phyloP scores from a whole-genome alignment of 2,113 vertebrate species.

The Physeter macrocephalus region DNA sequence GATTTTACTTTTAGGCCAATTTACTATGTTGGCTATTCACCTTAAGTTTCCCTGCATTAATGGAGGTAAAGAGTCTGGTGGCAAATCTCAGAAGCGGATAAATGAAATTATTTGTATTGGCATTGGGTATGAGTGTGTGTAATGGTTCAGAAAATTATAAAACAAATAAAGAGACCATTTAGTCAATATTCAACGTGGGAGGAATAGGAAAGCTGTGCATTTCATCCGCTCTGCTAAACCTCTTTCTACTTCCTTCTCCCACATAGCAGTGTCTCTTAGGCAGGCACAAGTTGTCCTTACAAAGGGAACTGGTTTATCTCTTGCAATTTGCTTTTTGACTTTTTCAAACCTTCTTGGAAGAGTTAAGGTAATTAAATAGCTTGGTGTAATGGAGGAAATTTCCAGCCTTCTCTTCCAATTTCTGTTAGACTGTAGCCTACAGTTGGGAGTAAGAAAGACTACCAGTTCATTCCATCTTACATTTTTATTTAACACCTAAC shows the following conservation, averaged over 20 bases:
- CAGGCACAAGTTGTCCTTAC: neutral
- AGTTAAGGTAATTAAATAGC: neutral
- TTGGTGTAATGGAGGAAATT: neutral
- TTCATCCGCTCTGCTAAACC: neutral
- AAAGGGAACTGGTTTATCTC: neutral
- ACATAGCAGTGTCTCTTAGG: neutral
- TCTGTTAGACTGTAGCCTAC: neutral
- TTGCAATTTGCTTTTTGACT: neutral
- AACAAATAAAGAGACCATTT: constrained; percentile 46
- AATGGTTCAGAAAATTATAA: constrained; percentile 61
- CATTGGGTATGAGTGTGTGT: constrained; percentile 14
- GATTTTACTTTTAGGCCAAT: neutral
- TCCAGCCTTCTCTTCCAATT: neutral
- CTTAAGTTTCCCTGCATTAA: constrained; percentile 28
- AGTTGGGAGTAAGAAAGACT: neutral
- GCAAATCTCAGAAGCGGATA: constrained; percentile 36
- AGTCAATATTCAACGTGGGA: constrained; percentile 25
- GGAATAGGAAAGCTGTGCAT: neutral
- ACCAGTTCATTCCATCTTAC: neutral
- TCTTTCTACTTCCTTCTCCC: neutral
- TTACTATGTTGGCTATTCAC: neutral
- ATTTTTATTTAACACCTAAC: neutral
- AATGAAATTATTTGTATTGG: constrained; percentile 40
- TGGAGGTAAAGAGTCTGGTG: neutral
- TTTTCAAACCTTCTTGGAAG: neutral